Base-by-base conservation (phyloP, 2,797 vertebrate genomes). In the Alfaro cultratus region DNA sequence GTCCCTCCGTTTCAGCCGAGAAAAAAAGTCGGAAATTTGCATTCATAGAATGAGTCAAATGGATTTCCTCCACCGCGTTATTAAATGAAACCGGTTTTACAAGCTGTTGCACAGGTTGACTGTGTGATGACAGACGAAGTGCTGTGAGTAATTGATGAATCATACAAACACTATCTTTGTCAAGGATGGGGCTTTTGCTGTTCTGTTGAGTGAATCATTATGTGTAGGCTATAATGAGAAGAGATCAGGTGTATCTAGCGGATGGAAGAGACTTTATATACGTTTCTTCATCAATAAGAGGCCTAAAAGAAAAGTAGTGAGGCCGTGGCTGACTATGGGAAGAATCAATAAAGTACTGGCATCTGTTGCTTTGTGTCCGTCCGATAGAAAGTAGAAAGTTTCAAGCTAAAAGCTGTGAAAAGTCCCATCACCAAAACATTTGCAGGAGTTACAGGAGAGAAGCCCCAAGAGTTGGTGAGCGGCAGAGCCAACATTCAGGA, bases 401-500 rank as follows among this genome's bases (percentile, higher is more conserved):
- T 73, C 73, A 73, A 83, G 80, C 80, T 80, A 21, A 82, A 80
- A 91, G 87, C 75, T 64, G 77, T 53, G 73, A 88, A 86, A 73
- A 62, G 78, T 82, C 82, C 92, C 89, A 51, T 46, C 93, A 94
- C 92, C 91, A 78, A 55, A 51, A 88, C 21, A 83, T 46, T 75
- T 53, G 75, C 78, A 83, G 78, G 71, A 75, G 31, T 21, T 51
- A 68, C 60, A 89, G 78, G 70, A 75, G 74, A 68, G 80, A 49
- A 49, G n/a, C 72, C 75, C 43, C 46, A 80, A 77, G 43, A 6
- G 13, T 7, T 34, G 57, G 78, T 53, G 77, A 81, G 81, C 51
- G 81, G 68, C 79, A 47, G 47, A 83, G 83, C 39, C 51, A 77
- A 80, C 49, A 71, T 23, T 75, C 23, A 80, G 67, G 15, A 70